phyloP scores from a whole-genome alignment of 2,797 vertebrate genomes.

The Macrochelys suwanniensis region DNA sequence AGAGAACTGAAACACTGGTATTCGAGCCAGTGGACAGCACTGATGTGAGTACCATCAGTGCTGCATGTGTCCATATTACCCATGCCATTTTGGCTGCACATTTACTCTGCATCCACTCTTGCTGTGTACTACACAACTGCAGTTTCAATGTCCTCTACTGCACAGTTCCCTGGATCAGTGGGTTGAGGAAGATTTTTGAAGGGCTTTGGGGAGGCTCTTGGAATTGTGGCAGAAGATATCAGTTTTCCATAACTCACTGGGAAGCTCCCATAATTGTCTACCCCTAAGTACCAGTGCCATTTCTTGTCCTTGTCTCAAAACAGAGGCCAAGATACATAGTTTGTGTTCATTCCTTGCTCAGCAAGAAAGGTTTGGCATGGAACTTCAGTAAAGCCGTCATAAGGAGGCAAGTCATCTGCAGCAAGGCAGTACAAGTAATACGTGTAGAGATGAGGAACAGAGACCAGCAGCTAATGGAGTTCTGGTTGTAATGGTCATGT shows the following conservation, averaged over 20 bases:
- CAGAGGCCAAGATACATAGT: background rate
- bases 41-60: background rate
- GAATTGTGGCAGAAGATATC: background rate
- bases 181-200: background rate
- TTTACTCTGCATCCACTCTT: constrained; percentile 14
- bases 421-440: background rate
- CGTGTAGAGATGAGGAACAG: background rate
- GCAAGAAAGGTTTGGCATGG: background rate
- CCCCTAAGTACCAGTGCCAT: rapidly evolving
- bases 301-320: background rate
- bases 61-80: background rate
- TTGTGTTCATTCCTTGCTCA: background rate
- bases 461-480: background rate
- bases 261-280: background rate
- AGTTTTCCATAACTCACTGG: background rate
- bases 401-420: background rate
- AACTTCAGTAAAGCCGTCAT: background rate
- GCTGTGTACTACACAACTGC: background rate
- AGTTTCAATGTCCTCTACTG: background rate
- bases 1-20: background rate
- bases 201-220: background rate
- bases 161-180: background rate
- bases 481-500: background rate
- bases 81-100: background rate
- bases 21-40: background rate